Percentiles rank a stretch among this genome's conserved stretches.
phyloP scores from a whole-genome alignment of 2,797 vertebrate species.

The Rhodeus uyekii region DNA sequence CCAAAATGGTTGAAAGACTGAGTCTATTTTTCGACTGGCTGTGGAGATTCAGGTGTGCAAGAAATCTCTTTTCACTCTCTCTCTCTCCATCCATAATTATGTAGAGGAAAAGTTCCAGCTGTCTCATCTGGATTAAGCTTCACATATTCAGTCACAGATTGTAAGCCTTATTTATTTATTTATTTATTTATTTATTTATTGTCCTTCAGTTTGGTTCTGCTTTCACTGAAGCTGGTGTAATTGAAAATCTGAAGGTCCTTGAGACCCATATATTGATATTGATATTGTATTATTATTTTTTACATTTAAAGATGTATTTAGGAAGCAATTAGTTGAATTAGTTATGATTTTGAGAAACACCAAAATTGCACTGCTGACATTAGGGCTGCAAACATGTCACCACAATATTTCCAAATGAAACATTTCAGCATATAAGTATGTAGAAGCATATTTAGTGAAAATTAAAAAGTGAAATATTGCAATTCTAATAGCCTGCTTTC shows the following conservation, averaged over 20 bases:
- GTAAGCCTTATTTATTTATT: not conserved
- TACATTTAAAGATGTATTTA: not conserved
- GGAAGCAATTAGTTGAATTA: not conserved
- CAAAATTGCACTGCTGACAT: not conserved
- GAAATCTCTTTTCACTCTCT: conserved; percentile 44
- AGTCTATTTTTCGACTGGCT: conserved; percentile 11
- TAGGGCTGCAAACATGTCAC: not conserved
- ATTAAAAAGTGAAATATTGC: not conserved
- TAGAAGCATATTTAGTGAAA: not conserved
- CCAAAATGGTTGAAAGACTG: not conserved
- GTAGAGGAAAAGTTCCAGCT: conserved; percentile 35
- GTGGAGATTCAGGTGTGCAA: conserved; percentile 44
- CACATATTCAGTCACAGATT: conserved; percentile 4
- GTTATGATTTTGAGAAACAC: not conserved
- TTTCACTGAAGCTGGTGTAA: not conserved
- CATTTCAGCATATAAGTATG: not conserved
- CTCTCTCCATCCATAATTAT: conserved; percentile 45
- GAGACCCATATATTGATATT: not conserved
- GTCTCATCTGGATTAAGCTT: conserved; percentile 38
- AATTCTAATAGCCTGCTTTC: not conserved
- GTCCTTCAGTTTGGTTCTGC: not conserved
- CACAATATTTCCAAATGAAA: not conserved
- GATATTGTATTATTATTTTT: not conserved
- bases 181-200: no score
- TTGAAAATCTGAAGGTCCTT: not conserved